phyloP scores from a whole-genome alignment of 1,140 invertebrate genomes.

The Temnothorax nylanderi region DNA sequence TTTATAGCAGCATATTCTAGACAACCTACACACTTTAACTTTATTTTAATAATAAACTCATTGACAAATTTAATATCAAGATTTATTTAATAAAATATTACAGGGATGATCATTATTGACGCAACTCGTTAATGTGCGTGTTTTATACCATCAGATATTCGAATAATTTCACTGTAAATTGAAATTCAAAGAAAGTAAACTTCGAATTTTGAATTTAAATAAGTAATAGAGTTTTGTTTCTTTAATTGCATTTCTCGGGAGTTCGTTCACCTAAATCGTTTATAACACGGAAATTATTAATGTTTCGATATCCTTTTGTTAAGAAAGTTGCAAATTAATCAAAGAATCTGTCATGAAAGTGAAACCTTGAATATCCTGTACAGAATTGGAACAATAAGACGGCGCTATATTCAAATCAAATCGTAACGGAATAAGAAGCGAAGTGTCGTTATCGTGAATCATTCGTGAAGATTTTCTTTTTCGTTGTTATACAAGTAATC shows the following conservation, averaged over 20 bases:
- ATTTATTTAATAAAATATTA: not conserved
- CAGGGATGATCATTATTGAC: not conserved
- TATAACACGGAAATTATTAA: not conserved
- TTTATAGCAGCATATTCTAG: not conserved
- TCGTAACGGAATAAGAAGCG: slow-evolving; percentile 2
- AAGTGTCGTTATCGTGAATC: not conserved
- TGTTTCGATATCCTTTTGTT: not conserved
- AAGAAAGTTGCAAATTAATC: not conserved
- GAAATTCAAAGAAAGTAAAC: not conserved
- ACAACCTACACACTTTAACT: not conserved
- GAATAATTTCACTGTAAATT: not conserved
- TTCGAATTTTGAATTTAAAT: not conserved
- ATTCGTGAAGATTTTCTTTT: slow-evolving; percentile 27
- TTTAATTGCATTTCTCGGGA: not conserved
- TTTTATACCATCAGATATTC: not conserved
- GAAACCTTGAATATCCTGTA: not conserved
- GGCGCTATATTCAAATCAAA: not conserved
- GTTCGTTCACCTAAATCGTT: not conserved
- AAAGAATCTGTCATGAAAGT: not conserved
- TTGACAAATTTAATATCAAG: not conserved
- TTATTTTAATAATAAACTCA: not conserved
- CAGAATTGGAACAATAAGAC: not conserved
- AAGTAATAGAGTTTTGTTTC: not conserved
- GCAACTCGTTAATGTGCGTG: not conserved
- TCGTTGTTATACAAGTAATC: slow-evolving; percentile 9